Evolutionary conservation across 1,140 invertebrate species (phyloP), one percentile per base, ranked within the genome.

Genomic region (Elymnias hypermnestra): DNA sequence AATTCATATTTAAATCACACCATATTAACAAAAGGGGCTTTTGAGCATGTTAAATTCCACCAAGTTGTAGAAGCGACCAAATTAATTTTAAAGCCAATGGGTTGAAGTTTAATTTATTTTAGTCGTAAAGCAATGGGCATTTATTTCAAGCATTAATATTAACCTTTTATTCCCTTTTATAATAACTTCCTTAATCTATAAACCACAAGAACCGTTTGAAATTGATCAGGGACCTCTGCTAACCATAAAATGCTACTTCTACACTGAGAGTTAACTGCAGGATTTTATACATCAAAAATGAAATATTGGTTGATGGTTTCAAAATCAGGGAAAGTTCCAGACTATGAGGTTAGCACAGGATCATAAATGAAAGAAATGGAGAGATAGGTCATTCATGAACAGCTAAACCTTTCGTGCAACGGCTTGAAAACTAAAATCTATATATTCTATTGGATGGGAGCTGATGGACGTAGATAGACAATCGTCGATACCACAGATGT

Each of bases 111-210:
- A 10, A 19, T 15, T 39, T 56, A 15, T 50, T 48, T 46, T 65
- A 63, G 61, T 68, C 54, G 60, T 33, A 53, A 79, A 76, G 73
- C 72, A 47, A 46, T 67, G 62, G 69, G 55, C 62, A 52, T 61
- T 61, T 70, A 52, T 54, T 61, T 51, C 35, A 68, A 75, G 64
- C 68, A 55, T 73, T 74, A 72, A 65, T 60, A 39, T 61, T 57
- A 63, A 63, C 64, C 62, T 59, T 37, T 52, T 57, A 54, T 51
- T 63, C 66, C 69, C 60, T 53, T 35, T 48, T 46, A 57, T 46
- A 17, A 42, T 47, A 45, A 18, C 41, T 53, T 35, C 15, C 26
- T 10, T 9, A 12, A 33, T 15, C 31, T 35, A 17, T 18, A 2
- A 35, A 9, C 33, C 17, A 5, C 10, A 9, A 17, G 33, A 8